Evolutionary conservation across 2,797 vertebrate species (phyloP).

Genomic region (Gambusia yucatana): DNA sequence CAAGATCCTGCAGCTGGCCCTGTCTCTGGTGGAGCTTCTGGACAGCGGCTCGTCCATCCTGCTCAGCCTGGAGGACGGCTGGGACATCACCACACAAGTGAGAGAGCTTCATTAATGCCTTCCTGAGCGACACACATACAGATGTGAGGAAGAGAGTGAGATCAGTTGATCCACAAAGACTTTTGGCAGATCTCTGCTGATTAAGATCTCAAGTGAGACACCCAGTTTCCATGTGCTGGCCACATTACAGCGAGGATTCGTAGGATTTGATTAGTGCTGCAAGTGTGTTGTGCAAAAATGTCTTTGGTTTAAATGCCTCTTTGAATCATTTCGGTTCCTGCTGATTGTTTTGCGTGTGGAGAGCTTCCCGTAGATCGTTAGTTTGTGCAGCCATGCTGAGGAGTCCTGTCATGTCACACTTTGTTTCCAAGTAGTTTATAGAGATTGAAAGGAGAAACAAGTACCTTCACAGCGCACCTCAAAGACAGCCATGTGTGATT

Average conservation of each 20-base stretch:
- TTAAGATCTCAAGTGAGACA: not conserved
- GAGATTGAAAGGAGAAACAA: slow-evolving; percentile 25
- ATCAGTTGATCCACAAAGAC: not conserved
- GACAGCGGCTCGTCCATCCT: slow-evolving; percentile 95
- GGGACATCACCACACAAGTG: slow-evolving; percentile 97
- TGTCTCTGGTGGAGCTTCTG: slow-evolving; percentile 92
- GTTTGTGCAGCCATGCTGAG: slow-evolving; percentile 1
- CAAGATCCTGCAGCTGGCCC: slow-evolving; percentile 92
- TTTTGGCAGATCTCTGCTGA: slow-evolving; percentile 2
- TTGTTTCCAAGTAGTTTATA: slow-evolving; percentile 1
- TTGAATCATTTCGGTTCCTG: not conserved
- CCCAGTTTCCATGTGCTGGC: not conserved
- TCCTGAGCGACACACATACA: slow-evolving; percentile 14
- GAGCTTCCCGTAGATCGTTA: not conserved
- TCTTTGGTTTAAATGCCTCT: not conserved
- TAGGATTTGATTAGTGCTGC: not conserved
- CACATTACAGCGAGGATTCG: not conserved
- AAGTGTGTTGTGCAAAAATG: not conserved
- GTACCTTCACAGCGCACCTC: slow-evolving; percentile 7
- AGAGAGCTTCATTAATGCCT: slow-evolving; percentile 55
- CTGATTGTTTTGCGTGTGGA: not conserved
- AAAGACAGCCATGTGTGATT: slow-evolving; percentile 3
- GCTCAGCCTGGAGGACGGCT: slow-evolving; percentile 97
- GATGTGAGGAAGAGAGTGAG: slow-evolving; percentile 6
- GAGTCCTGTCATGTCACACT: not conserved